These are phyloP conservation scores for Tiaroga cobitis DNA, from an alignment of 2,797 vertebrate genomes.

Conservation along the genomic window DNA sequence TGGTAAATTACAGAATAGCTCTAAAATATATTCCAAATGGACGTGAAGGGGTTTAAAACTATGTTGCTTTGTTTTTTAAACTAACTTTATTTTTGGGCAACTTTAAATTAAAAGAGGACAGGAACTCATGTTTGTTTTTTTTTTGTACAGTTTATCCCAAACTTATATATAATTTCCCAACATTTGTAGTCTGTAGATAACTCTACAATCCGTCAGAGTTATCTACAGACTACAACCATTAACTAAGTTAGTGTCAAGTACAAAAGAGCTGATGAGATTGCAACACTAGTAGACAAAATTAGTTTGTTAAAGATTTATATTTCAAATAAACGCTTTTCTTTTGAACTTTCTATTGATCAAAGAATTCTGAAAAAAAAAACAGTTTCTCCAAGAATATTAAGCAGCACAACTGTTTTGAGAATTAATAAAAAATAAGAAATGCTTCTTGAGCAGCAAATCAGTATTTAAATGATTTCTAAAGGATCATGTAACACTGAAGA, in stretches of 20 bases:
- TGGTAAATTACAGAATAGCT: slow-evolving; percentile 3
- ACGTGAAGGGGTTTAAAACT: not conserved
- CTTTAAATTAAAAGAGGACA: not conserved
- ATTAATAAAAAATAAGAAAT: not conserved
- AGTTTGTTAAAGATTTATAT: too few relatives aligned
- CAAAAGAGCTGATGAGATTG: not conserved
- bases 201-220: not conserved
- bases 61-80: not conserved
- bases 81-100: not conserved
- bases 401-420: not conserved
- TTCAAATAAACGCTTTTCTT: not conserved
- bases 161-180: not conserved
- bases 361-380: not conserved
- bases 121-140: not conserved
- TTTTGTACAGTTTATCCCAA: not conserved
- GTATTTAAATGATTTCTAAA: not conserved
- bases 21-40: not conserved
- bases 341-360: not conserved
- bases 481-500: not conserved
- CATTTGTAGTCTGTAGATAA: too few relatives aligned
- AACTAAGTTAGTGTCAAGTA: not conserved
- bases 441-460: not conserved
- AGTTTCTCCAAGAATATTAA: not conserved
- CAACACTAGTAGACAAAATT: not conserved
- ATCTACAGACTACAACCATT: not conserved